Conservation (phyloP, 2,113 vertebrate species). For the Callipepla squamata region DNA sequence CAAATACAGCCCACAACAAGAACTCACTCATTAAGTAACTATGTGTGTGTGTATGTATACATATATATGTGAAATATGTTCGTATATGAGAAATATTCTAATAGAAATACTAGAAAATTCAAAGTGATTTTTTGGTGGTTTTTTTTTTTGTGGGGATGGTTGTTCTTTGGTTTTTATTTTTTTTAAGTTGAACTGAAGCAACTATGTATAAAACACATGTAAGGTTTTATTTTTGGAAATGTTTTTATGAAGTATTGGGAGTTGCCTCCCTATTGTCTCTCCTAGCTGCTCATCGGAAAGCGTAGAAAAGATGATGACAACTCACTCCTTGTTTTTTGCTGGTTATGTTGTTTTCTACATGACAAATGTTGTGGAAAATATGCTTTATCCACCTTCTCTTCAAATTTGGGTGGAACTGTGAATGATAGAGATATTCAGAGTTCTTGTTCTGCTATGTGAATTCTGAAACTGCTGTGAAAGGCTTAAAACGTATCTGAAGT, state of each 20-base stretch:
- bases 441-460: not conserved
- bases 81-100: not conserved
- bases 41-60: not conserved
- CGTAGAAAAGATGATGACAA: not conserved
- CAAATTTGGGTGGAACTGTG: not conserved
- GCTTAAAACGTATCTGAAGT: not conserved
- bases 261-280: not conserved
- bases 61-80: not conserved
- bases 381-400: not conserved
- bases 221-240: not conserved
- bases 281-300: not conserved
- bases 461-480: not conserved
- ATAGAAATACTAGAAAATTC: not conserved
- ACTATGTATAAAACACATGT: not conserved
- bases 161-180: not conserved
- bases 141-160: no score
- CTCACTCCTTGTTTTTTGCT: not conserved
- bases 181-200: not conserved
- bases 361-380: not conserved
- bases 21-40: not conserved
- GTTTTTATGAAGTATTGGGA: not conserved
- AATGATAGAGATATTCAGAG: not conserved
- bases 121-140: no score
- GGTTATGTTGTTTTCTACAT: not conserved
- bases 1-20: not conserved